Evolutionary conservation across 2,888 invertebrate species (phyloP).

Genomic region (Hanleya hanleyi): DNA sequence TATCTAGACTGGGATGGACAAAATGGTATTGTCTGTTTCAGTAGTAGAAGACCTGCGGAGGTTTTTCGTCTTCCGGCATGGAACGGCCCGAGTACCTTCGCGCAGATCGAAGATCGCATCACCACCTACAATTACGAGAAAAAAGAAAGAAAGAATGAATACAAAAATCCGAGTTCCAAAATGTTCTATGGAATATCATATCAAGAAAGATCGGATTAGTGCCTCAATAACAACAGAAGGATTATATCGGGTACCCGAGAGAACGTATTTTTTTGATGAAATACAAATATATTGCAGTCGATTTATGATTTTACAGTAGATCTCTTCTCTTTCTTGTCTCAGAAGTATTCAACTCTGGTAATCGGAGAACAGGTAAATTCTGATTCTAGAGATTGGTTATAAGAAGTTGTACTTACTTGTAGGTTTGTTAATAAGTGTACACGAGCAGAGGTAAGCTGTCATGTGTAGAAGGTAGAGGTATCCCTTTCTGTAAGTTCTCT

Average conservation of each 20-base stretch:
- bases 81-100: not conserved
- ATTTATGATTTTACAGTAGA: too few species aligned
- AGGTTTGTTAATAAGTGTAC: slow-evolving; percentile 24
- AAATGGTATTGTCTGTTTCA: too few species aligned
- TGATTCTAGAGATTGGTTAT: too few species aligned
- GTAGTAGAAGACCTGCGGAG: too few species aligned
- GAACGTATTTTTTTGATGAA: not conserved
- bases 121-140: slow-evolving; percentile 13
- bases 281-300: too few species aligned
- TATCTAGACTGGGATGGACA: too few species aligned
- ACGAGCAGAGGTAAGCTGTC: slow-evolving; percentile 18
- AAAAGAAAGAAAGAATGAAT: not conserved
- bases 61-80: not conserved
- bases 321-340: too few species aligned
- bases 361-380: too few species aligned
- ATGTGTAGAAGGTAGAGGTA: slow-evolving; percentile 28
- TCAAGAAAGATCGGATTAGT: too few species aligned
- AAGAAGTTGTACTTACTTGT: slow-evolving; percentile 15
- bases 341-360: too few species aligned
- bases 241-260: not conserved
- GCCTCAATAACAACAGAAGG: too few species aligned
- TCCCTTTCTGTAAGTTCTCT: slow-evolving; percentile 26
- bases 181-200: too few species aligned
- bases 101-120: slow-evolving; percentile 24
- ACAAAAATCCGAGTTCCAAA: not conserved